Evolutionary conservation across 2,797 vertebrate species (phyloP).

Genomic region (Hylomyscus alleni): DNA sequence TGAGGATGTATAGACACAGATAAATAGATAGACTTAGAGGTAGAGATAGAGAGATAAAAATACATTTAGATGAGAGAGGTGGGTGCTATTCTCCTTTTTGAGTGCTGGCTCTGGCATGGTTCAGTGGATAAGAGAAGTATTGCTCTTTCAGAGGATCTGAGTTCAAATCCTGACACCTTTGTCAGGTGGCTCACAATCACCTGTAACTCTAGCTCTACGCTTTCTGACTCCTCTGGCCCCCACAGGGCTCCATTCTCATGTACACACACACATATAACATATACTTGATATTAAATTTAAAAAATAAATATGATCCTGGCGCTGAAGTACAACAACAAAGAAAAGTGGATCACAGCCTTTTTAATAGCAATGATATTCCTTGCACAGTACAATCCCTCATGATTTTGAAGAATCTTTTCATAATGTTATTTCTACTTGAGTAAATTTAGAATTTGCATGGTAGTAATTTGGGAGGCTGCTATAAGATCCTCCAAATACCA

Average conservation of each 20-base stretch:
- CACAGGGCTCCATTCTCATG: not conserved
- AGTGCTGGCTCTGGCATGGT: not conserved
- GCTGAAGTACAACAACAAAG: not conserved
- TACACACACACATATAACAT: not conserved
- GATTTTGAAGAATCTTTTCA: conserved; percentile 77
- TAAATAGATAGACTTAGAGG: not conserved
- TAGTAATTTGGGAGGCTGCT: conserved; percentile 82
- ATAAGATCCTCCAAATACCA: conserved; percentile 85
- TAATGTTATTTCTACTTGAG: conserved; percentile 77
- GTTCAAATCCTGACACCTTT: not conserved
- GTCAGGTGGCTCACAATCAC: not conserved
- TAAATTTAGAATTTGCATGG: conserved; percentile 82
- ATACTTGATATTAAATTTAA: not conserved
- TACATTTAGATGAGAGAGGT: not conserved
- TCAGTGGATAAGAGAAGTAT: not conserved
- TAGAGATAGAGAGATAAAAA: not conserved
- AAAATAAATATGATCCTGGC: too few species aligned
- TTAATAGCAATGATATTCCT: conserved; percentile 43
- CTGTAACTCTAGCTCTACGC: not conserved
- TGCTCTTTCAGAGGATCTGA: not conserved
- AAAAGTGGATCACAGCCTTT: conserved; percentile 7
- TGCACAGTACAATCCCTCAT: not conserved
- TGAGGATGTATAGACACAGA: not conserved
- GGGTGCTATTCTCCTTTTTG: not conserved
- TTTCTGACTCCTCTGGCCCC: too few species aligned